These are phyloP conservation scores for Calameuta idolon DNA, from an alignment of 2,888 invertebrate genomes.

Conservation along the genomic window DNA sequence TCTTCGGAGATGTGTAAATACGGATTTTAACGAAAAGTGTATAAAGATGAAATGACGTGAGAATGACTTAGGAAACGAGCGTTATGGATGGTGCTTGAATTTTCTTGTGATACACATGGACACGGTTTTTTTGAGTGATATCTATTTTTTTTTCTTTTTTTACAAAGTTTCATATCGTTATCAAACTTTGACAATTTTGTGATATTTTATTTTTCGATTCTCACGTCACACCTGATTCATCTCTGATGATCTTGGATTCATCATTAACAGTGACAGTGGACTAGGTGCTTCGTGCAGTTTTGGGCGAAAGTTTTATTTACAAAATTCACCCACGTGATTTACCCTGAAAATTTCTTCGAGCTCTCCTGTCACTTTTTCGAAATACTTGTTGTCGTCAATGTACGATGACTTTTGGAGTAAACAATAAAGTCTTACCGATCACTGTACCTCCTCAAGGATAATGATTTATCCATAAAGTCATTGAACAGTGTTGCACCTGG, in stretches of 20 bases:
- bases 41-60: not conserved
- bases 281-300: not conserved
- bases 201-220: not conserved
- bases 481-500: too few species aligned
- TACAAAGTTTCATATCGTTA: not conserved
- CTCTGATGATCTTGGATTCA: not conserved
- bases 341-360: too few species aligned
- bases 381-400: not conserved
- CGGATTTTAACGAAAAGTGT: slow-evolving; percentile 14
- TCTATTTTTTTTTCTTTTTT: too few species aligned
- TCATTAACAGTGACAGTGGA: not conserved
- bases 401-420: not conserved
- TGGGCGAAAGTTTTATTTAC: not conserved
- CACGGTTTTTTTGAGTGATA: not conserved
- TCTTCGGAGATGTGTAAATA: slow-evolving; percentile 35
- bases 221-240: not conserved
- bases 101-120: not conserved
- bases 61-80: not conserved
- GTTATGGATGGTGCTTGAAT: not conserved
- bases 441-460: not conserved
- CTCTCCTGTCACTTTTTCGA: not conserved
- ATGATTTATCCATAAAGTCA: not conserved
- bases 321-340: not conserved
- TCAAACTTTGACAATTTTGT: not conserved
- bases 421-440: not conserved